Conservation (phyloP, 2,113 vertebrate genomes). For the Hemiprocne comata region DNA sequence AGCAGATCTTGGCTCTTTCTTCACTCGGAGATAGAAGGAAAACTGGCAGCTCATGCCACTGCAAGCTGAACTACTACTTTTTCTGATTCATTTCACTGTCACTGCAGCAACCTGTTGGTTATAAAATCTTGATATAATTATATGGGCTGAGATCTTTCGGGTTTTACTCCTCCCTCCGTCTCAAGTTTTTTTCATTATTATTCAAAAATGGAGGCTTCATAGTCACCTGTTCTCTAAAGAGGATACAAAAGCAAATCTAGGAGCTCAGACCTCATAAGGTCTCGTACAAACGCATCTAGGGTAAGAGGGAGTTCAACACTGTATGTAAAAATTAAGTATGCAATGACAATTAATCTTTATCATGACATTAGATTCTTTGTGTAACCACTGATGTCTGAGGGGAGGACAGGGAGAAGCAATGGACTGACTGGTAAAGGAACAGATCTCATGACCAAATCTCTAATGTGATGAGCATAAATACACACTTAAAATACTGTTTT, state of each 20-base stretch:
- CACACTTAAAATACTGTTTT: neutral
- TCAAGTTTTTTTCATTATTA: neutral
- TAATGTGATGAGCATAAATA: neutral
- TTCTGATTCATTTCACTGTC: neutral
- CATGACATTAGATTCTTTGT: neutral
- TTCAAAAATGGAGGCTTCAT: neutral
- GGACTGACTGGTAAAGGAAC: neutral
- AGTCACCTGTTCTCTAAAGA: neutral
- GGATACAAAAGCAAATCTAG: neutral
- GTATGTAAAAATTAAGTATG: neutral
- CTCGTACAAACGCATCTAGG: neutral
- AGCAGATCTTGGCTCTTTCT: neutral
- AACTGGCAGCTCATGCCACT: neutral
- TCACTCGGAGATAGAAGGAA: neutral
- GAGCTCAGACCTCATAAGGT: neutral
- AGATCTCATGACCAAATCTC: neutral
- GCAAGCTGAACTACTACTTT: slow-evolving; percentile 3
- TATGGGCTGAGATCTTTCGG: neutral
- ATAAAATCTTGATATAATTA: neutral
- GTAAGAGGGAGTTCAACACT: neutral
- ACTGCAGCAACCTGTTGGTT: slow-evolving; percentile 5
- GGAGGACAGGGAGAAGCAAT: neutral
- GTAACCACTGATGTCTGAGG: neutral
- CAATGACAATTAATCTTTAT: neutral
- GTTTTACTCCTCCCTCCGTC: neutral